Base-by-base conservation (phyloP, 1,140 invertebrate species). In the Neodiprion fabricii region DNA sequence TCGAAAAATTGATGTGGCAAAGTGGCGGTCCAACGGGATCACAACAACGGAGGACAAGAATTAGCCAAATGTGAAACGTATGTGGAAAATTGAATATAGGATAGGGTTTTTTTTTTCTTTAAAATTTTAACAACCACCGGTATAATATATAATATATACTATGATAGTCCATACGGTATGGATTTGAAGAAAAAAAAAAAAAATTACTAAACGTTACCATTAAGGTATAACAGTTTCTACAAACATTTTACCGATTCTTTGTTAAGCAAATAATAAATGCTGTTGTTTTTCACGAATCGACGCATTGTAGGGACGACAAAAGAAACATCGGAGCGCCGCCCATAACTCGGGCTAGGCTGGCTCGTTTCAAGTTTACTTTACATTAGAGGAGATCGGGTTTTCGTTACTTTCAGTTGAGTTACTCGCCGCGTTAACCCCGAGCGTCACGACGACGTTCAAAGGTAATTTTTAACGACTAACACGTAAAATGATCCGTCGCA, bases 381-480 rank as follows among this genome's bases (percentile, higher is more conserved):
- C n/a, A 17, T 61, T 61, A 14, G 53, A 61, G 5, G 53, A 61
- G 11, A 88, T 88, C 80, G 85, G 86, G 87, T 88, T 86, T 80
- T 66, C 73, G 77, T 88, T 87, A 87, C 50, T 85, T 84, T 79
- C 85, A 75, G 80, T 76, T 79, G 79, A 76, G 75, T 76, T 78
- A 74, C 67, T 61, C 76, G 70, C 48, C 69, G 72, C 70, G 72
- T 77, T 66, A 79, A 80, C 77, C 76, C 80, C 79, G 69, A 77
- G 79, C 79, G 75, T 80, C 82, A 79, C 79, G 77, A 76, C 80
- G 75, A 78, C 79, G 79, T 85, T 88, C 86, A 88, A 88, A 88
- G 87, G 86, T 88, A 88, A 88, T 88, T 88, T 88, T 88, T 88
- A 86, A 87, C 86, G 85, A 85, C 85, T 61, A 61, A 17, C 53